A percentile compares a stretch with the other conserved stretches of the same genome.
These are phyloP conservation scores for Asobara japonica DNA, from an alignment of 1,140 invertebrate genomes.

Conservation along the genomic window DNA sequence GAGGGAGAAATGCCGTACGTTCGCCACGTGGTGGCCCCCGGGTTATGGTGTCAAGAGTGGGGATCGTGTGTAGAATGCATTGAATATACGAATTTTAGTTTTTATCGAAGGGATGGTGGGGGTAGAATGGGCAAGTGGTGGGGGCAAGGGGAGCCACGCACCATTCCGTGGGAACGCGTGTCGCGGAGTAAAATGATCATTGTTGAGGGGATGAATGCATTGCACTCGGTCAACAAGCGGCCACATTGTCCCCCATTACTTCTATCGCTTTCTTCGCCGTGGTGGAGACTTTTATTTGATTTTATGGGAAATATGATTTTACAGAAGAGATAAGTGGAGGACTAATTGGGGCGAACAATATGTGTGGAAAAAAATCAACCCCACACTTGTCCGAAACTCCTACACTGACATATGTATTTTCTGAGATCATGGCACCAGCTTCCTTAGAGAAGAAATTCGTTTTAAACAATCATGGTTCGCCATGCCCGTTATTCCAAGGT, in stretches of 20 bases:
- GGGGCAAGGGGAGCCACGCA: constrained; percentile 29
- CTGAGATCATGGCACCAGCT: too few species aligned
- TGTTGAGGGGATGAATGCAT: constrained; percentile 46
- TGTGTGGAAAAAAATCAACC: too few species aligned
- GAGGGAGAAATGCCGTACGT: constrained; percentile 41
- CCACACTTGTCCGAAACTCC: too few species aligned
- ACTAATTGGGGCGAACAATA: too few species aligned
- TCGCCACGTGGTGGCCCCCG: constrained; percentile 34
- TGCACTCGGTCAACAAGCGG: constrained; percentile 51
- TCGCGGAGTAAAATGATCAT: constrained; percentile 46
- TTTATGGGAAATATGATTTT: neutral
- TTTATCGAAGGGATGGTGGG: neutral
- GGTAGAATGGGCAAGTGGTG: neutral
- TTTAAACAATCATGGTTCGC: too few species aligned
- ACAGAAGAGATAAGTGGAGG: constrained; percentile 19
- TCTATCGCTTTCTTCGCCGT: neutral
- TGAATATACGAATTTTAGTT: neutral
- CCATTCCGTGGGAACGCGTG: constrained; percentile 63
- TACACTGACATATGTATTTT: too few species aligned
- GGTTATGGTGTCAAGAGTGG: constrained; percentile 13
- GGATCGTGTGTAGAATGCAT: neutral
- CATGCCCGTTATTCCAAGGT: too few species aligned
- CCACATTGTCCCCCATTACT: constrained; percentile 9
- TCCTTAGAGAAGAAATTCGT: too few species aligned
- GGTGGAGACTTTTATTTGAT: neutral